Percentiles rank a stretch among this genome's conserved stretches.
Evolutionary conservation across 1,140 invertebrate species (phyloP).

Genomic region (silkworm (Bombyx mori)): DNA sequence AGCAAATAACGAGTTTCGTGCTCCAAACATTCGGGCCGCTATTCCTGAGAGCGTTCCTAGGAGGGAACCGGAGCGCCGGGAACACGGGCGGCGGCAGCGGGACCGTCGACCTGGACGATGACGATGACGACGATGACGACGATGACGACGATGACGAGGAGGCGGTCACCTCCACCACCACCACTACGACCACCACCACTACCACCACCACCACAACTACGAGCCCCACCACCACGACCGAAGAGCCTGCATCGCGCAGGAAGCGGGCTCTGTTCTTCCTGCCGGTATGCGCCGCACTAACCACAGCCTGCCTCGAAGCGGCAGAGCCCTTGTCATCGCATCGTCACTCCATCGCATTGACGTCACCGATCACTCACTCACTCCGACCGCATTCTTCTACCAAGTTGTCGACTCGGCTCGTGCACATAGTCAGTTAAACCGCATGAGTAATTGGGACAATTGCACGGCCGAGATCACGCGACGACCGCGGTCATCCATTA

Average conservation of each 20-base stretch:
- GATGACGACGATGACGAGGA: conserved; percentile 53
- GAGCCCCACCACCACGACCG: conserved; percentile 35
- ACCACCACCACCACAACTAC: conserved; percentile 34
- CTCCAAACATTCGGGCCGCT: conserved; percentile 78
- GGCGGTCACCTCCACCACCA: conserved; percentile 22
- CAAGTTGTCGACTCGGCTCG: too few species aligned
- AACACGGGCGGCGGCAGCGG: conserved; percentile 41
- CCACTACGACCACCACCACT: conserved; percentile 29
- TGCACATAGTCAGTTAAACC: too few species aligned
- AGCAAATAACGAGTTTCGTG: conserved; percentile 77
- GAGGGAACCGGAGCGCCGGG: conserved; percentile 55
- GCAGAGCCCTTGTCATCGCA: conserved; percentile 60
- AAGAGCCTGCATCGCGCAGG: conserved; percentile 51
- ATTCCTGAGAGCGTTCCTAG: conserved; percentile 73
- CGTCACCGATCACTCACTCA: conserved; percentile 57
- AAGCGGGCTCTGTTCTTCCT: conserved; percentile 48
- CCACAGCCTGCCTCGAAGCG: conserved; percentile 54
- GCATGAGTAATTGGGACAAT: too few species aligned
- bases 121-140: conserved; percentile 58
- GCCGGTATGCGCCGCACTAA: conserved; percentile 66
- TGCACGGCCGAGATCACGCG: not conserved
- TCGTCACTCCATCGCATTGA: conserved; percentile 64
- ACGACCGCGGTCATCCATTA: not conserved
- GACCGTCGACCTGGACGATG: conserved; percentile 54
- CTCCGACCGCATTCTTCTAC: not conserved